Evolutionary conservation across 2,888 invertebrate genomes (phyloP).

Genomic region (Lumbricus terrestris): DNA sequence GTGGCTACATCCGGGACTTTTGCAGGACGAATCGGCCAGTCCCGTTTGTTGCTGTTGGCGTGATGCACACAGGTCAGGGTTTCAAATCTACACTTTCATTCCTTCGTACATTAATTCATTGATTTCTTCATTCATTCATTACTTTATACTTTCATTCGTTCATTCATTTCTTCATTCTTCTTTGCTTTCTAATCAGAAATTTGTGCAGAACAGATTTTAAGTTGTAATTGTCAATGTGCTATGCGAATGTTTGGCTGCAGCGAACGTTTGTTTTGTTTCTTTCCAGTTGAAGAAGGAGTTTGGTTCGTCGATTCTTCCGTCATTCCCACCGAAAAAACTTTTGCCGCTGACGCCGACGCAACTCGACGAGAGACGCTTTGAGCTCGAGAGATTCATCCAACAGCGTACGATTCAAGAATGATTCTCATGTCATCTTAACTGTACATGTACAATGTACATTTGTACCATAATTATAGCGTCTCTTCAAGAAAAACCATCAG

Average conservation of each 20-base stretch:
- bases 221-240: background rate
- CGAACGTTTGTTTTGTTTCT: background rate
- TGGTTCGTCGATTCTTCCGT: conserved; percentile 66
- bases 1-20: too few relatives aligned
- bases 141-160: background rate
- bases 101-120: background rate
- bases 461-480: background rate
- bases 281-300: conserved; percentile 70
- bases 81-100: background rate
- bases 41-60: too few relatives aligned
- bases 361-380: conserved; percentile 79
- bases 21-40: too few relatives aligned
- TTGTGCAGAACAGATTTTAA: background rate
- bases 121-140: background rate
- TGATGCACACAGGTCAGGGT: too few relatives aligned
- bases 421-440: conserved; percentile 48
- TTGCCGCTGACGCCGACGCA: conserved; percentile 76
- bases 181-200: background rate
- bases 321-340: conserved; percentile 90
- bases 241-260: background rate
- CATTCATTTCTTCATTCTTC: background rate
- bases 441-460: too few relatives aligned
- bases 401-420: conserved; percentile 64
- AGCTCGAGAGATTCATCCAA: conserved; percentile 90
- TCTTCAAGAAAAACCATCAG: background rate